Percentiles rank a stretch among this genome's conserved stretches.
Conservation (phyloP, 2,113 vertebrate genomes). For the Myotis brandtii region DNA sequence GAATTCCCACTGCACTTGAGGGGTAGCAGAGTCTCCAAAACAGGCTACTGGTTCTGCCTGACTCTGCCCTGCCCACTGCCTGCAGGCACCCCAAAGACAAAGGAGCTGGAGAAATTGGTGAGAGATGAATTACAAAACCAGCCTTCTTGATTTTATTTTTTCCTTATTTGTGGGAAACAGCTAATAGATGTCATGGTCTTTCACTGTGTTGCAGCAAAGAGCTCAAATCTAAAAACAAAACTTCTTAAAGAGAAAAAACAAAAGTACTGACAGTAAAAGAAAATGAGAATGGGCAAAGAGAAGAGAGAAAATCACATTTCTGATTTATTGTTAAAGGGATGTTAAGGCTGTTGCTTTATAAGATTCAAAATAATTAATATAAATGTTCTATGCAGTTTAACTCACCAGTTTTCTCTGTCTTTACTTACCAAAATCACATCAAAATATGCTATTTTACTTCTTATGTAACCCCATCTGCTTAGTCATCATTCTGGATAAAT, state of each 20-base stretch:
- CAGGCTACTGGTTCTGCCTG: conserved; percentile 72
- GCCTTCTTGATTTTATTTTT: neutral
- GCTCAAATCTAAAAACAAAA: conserved; percentile 36
- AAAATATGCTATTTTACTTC: conserved; percentile 18
- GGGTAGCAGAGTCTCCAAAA: conserved; percentile 57
- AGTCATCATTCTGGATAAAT: neutral
- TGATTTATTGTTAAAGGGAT: neutral
- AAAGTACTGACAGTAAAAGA: neutral
- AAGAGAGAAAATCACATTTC: neutral
- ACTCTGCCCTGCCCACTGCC: neutral
- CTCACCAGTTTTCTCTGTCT: neutral
- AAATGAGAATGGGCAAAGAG: fast-evolving
- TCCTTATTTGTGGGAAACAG: neutral
- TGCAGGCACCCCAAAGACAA: neutral
- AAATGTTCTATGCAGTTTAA: neutral
- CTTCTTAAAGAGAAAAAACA: conserved; percentile 9
- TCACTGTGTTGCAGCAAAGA: neutral
- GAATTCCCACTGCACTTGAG: conserved; percentile 76
- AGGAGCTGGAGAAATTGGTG: neutral
- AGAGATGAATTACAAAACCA: neutral
- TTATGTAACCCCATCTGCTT: neutral
- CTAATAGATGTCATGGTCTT: neutral
- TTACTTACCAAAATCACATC: neutral
- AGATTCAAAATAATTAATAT: conserved; percentile 12
- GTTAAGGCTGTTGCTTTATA: neutral